Evolutionary conservation across 2,888 invertebrate genomes (phyloP), one percentile per base, ranked within the genome.

Genomic region (Troilus luridus): DNA sequence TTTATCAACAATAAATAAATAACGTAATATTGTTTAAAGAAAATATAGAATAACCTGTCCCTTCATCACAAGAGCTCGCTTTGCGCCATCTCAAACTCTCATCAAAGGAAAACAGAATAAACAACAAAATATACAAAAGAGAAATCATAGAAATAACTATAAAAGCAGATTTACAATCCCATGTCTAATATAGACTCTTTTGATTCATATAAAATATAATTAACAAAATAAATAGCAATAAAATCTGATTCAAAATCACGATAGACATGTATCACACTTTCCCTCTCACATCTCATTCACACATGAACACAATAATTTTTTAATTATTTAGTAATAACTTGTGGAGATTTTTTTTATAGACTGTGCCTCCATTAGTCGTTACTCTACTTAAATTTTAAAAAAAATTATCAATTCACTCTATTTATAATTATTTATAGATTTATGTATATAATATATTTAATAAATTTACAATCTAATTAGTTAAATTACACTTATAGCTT

Each of bases 181-280:
- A 88, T 91, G 92, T 92, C 92, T 92, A 92, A 92, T 92, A 92
- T 92, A 92, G 92, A 92, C 92, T 91, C 90, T 91, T 81, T 89
- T 89, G 54, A 81, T 62, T 89, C 7, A 41, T 77, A 88, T 77
- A 90, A 91, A 91, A 64, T 67, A 88, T 85, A 90, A 24, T 90
- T 90, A 90, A 90, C 90, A 90, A 90, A 90, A 90, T 90, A 90
- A 90, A 90, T 85, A 62, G 81, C 41, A 90, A 62, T 90, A 90
- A 90, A 90, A 67, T 54, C 58, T 88, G 24, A 81, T 67, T 90
- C 54, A 90, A 90, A 88, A 64, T 90, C 90, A 90, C 77, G 72
- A 56, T 59, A 77, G 56, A 88, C 60, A 88, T 62, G 41, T 24
- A 77, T 72, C 72, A 90, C 56, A 58, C 90, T 58, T 77, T 59